Evolutionary conservation across 2,888 invertebrate genomes (phyloP).

Genomic region (Eueremaeus valkanovi): DNA sequence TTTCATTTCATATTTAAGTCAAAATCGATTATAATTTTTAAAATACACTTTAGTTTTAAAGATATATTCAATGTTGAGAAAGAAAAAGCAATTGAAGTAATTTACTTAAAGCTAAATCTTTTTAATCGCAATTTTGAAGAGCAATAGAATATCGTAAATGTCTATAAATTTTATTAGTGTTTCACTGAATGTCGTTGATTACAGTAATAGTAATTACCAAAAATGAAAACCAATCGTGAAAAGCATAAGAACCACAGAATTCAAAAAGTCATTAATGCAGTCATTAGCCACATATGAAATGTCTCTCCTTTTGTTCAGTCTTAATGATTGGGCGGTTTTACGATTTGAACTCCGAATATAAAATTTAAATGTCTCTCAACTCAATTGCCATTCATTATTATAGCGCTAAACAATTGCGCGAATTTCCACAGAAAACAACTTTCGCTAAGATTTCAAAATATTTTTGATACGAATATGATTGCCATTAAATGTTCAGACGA

Average conservation of each 20-base stretch:
- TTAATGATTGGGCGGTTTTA: not conserved
- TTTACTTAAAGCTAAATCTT: not conserved
- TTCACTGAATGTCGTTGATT: constrained; percentile 1
- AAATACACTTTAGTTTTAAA: too few relatives aligned
- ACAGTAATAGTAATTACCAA: constrained; percentile 1
- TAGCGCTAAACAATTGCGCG: not conserved
- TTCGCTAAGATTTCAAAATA: too few relatives aligned
- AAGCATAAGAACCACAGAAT: constrained; percentile 25
- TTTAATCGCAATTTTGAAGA: not conserved
- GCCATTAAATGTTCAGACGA: too few relatives aligned
- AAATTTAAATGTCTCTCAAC: not conserved
- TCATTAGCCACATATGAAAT: constrained; percentile 24
- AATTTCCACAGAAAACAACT: not conserved
- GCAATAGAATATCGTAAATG: not conserved
- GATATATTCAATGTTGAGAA: too few relatives aligned
- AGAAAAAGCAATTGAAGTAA: too few relatives aligned
- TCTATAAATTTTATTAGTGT: not conserved
- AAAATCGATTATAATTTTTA: too few relatives aligned
- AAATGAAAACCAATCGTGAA: not conserved
- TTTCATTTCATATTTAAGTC: too few relatives aligned
- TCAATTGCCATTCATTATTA: not conserved
- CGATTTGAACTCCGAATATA: too few relatives aligned
- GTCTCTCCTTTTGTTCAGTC: constrained; percentile 5
- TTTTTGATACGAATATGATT: too few relatives aligned
- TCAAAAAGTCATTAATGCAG: constrained; percentile 15